Base-by-base conservation (phyloP, 2,888 invertebrate genomes). In the Megamerina dolium region DNA sequence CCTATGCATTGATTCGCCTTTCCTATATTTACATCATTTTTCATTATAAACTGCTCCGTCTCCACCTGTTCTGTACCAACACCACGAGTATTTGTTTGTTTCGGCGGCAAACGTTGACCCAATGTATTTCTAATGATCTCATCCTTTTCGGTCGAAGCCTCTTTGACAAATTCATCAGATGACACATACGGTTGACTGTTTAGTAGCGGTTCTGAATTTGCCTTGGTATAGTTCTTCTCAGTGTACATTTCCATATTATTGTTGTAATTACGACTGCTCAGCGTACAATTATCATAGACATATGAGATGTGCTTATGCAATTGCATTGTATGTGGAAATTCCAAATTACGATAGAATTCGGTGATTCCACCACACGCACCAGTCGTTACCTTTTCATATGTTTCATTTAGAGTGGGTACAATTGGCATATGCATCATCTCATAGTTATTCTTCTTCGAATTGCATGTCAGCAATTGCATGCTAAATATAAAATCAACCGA, bases 401-500 rank as follows among this genome's bases (percentile, higher is more conserved):
- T 34, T 29, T 41, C 41, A 36, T 41, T 41, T 16, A 29, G 3
- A 5, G 17, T n/a, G n/a, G 2, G 14, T 10, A n/a, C n/a, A n/a
- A n/a, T n/a, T n/a, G n/a, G n/a, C n/a, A n/a, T n/a, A n/a, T n/a
- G n/a, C n/a, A n/a, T 23, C 13, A 16, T 21, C 12, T 39, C 26
- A 14, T 18, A 16, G 8, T 27, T 47, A 2, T 29, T 34, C n/a
- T n/a, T 45, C 21, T 46, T 45, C 3, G 43, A 30, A 43, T 51
- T 46, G 13, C 51, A 31, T 17, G 55, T 51, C 43, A 53, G 48
- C 16, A 67, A 45, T 36, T 60, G 49, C 46, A 58, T 53, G 10
- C 50, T 52, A 16, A 68, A 64, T 1, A 51, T 48, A 38, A 49
- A 68, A 17, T 67, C 65, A 39, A 68, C 55, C 1, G 53, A 53